Percentiles rank a stretch among this genome's conserved stretches.
phyloP scores from a whole-genome alignment of 2,797 vertebrate genomes.

The Chromis chromis region DNA sequence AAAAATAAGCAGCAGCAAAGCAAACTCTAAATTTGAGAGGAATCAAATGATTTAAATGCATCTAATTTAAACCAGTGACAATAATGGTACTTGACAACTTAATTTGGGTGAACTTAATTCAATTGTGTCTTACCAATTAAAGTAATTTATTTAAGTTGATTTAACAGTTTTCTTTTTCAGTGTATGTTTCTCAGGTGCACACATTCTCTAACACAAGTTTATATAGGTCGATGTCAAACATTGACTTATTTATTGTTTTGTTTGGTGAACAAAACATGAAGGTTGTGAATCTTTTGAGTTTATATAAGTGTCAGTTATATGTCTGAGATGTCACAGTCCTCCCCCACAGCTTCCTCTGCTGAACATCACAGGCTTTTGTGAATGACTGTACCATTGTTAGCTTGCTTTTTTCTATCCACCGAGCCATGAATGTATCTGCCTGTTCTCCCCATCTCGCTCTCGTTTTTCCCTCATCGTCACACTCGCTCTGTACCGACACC shows the following conservation, averaged over 20 bases:
- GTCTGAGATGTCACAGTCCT: constrained; percentile 60
- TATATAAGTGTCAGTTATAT: constrained; percentile 33
- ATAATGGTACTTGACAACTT: too few species aligned
- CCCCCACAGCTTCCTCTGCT: constrained; percentile 52
- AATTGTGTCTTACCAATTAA: too few species aligned
- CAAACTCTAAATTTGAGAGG: too few species aligned
- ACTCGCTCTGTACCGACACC: constrained; percentile 58
- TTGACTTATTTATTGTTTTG: constrained; percentile 15
- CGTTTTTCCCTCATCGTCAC: constrained; percentile 50
- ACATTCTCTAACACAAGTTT: neutral
- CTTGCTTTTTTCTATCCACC: constrained; percentile 46
- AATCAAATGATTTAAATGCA: too few species aligned
- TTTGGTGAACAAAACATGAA: neutral
- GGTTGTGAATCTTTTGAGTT: constrained; percentile 5
- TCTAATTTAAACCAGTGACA: too few species aligned
- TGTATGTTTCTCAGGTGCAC: too few species aligned
- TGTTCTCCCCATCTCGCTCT: constrained; percentile 53
- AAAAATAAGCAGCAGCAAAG: too few species aligned
- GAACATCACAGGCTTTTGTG: constrained; percentile 77
- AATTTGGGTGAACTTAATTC: too few species aligned
- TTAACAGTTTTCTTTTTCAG: too few species aligned
- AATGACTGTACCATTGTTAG: constrained; percentile 69
- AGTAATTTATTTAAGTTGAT: too few species aligned
- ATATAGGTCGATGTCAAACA: neutral
- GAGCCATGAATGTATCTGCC: constrained; percentile 57